Evolutionary conservation across 2,888 invertebrate species (phyloP), one percentile per base, ranked within the genome.

Genomic region (Caenorhabditis zanzibari): DNA sequence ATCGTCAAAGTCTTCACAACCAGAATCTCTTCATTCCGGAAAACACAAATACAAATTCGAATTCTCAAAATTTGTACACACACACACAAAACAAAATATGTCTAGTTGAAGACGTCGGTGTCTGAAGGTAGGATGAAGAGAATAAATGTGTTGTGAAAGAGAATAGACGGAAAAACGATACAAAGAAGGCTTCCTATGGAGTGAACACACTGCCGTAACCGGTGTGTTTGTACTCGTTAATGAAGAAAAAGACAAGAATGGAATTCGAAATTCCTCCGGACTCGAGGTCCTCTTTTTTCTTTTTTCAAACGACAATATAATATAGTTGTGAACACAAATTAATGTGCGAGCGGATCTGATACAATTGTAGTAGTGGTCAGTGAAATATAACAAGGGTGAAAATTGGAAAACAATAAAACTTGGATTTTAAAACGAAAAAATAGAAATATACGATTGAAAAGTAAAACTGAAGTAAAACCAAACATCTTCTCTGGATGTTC

Each of bases 221-320:
- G 73, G 35, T 52, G 68, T 77, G 49, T 77, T 77, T 77, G 77
- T 77, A 77, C 77, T 77, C 77, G 61, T 63, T 77, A 77, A 77
- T 77, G 77, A 64, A 69, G 54, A 54, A 56, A 63, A 41, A 44
- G 69, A 77, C 22, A 52, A 54, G 77, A 77, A 77, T 77, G 61
- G 77, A 76, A 76, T 76, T 77, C 32, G 41, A 54, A 77, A 77
- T 63, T 63, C 14, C 54, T 59, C 19, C 32, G 32, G 64, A 75
- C 61, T 61, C 26, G 61, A 16, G 24, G 24, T 38, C 41, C 19
- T n/a, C n/a, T n/a, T n/a, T n/a, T n/a, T n/a, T n/a, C 16, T 47
- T n/a, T 5, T 47, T 14, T 52, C 12, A 26, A 52, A 52, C 54
- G 64, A 79, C 71, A 79, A 79, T 64, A 35, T 79, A 79, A 71